Conservation (phyloP, 2,797 vertebrate genomes). For the Atherinosoma microstoma region DNA sequence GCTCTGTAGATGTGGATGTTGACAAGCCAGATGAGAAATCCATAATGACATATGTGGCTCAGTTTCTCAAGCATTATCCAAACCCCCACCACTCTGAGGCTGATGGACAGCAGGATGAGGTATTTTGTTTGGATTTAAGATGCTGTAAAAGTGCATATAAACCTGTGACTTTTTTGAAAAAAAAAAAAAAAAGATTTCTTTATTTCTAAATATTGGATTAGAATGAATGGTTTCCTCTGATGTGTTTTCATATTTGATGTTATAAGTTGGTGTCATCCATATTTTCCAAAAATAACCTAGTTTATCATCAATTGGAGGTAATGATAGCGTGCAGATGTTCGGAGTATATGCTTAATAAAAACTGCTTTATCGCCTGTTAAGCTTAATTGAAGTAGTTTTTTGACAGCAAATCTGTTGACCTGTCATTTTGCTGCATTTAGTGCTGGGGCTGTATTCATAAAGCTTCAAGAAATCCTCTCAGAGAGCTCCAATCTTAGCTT, state of each 20-base stretch:
- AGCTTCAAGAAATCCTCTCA: not conserved
- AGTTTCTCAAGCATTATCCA: conserved; percentile 97
- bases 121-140: conserved; percentile 65
- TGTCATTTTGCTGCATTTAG: conserved; percentile 20
- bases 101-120: conserved; percentile 91
- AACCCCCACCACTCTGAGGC: conserved; percentile 84
- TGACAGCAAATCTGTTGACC: not conserved
- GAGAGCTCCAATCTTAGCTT: not conserved
- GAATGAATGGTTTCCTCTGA: not conserved
- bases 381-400: not conserved
- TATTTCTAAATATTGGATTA: not conserved
- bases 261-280: not conserved
- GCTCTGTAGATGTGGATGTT: conserved; percentile 93
- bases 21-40: conserved; percentile 99
- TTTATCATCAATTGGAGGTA: not conserved
- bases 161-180: not conserved
- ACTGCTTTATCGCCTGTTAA: conserved; percentile 25
- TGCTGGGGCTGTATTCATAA: not conserved
- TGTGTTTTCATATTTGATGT: not conserved
- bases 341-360: conserved; percentile 10
- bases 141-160: not conserved
- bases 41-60: conserved; percentile 98
- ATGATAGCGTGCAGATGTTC: conserved; percentile 2
- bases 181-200: not conserved
- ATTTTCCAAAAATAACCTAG: conserved; percentile 1